Conservation (phyloP, 92 coral and sea anemone species). For the Epizoanthus ramosus region DNA sequence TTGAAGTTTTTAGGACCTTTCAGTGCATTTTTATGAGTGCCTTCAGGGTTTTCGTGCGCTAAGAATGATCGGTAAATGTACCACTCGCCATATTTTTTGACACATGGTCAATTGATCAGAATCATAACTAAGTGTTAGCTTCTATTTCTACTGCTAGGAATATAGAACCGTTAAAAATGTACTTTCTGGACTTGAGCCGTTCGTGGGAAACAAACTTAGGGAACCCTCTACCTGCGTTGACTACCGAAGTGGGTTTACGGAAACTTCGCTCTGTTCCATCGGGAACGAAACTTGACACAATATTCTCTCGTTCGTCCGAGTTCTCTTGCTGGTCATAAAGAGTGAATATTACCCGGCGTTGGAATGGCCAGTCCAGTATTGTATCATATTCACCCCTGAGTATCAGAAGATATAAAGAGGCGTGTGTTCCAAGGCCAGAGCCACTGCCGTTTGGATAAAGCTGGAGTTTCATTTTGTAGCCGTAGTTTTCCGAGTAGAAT, state of each 20-base stretch:
- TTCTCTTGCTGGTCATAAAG: constrained; percentile 35
- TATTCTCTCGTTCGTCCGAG: constrained; percentile 10
- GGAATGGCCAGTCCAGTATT: constrained; percentile 40
- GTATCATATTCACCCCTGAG: constrained; percentile 39
- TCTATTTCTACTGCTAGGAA: constrained; percentile 34
- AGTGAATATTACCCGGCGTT: constrained; percentile 26
- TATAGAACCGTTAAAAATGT: constrained; percentile 7
- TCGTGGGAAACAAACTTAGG: constrained; percentile 43
- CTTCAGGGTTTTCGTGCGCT: no score
- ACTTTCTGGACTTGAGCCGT: constrained; percentile 37
- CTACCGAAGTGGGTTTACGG: constrained; percentile 23
- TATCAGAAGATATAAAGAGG: constrained; percentile 14
- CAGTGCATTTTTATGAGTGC: no score
- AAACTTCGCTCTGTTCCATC: constrained; percentile 40
- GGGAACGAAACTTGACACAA: constrained; percentile 33
- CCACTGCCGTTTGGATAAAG: constrained; percentile 40
- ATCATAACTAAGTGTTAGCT: neutral
- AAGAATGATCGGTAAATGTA: no score
- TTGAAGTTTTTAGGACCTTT: no score
- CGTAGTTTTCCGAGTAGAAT: constrained; percentile 38
- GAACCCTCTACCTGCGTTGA: constrained; percentile 28
- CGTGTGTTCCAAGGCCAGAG: constrained; percentile 15
- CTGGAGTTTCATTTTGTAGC: constrained; percentile 41
- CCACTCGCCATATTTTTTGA: no score
- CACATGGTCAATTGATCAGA: no score